Evolutionary conservation across 2,113 vertebrate species (phyloP).

Genomic region (Plestiodon gilberti): DNA sequence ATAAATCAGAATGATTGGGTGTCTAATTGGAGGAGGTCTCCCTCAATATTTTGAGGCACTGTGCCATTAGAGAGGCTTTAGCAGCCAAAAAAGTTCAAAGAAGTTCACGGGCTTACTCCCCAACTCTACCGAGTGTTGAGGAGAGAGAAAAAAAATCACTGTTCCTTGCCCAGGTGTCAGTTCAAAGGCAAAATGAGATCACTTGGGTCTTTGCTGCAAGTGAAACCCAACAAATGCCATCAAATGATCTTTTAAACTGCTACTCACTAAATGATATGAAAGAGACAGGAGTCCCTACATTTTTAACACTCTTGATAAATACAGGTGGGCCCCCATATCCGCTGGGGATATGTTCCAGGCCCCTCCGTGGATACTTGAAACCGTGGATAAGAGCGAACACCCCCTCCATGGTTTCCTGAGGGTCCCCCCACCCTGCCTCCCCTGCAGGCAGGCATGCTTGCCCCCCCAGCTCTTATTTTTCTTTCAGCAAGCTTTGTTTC

Average conservation of each 20-base stretch:
- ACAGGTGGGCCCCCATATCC: neutral
- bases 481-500: too few relatives aligned
- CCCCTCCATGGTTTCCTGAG: too few relatives aligned
- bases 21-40: too few relatives aligned
- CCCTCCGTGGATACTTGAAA: too few relatives aligned
- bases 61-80: neutral
- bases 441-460: too few relatives aligned
- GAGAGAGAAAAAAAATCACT: neutral
- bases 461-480: too few relatives aligned
- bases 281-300: neutral
- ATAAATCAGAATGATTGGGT: neutral
- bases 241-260: neutral
- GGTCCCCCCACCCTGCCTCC: too few relatives aligned
- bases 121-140: neutral
- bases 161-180: neutral
- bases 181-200: neutral
- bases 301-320: neutral
- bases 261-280: neutral
- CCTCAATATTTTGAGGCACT: neutral
- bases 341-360: too few relatives aligned
- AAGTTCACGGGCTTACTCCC: too few relatives aligned
- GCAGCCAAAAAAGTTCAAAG: too few relatives aligned
- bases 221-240: neutral
- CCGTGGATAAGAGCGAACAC: too few relatives aligned
- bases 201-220: neutral